phyloP scores from a whole-genome alignment of 1,140 invertebrate species.

The Chionoecetes opilio region DNA sequence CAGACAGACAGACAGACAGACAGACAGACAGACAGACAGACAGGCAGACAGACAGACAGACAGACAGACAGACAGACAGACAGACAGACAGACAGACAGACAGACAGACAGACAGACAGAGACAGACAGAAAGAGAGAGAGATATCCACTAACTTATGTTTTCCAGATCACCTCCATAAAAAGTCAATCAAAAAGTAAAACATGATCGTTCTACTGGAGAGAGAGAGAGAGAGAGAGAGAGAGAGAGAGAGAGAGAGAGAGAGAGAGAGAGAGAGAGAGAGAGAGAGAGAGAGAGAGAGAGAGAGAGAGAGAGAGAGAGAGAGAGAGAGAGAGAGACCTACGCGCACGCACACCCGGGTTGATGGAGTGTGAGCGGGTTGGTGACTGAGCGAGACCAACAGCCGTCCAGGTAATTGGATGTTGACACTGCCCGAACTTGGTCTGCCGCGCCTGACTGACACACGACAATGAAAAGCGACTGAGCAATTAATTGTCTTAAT shows the following conservation, averaged over 20 bases:
- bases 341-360: not conserved
- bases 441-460: not conserved
- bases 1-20: not conserved
- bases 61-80: too few relatives aligned
- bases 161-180: too few relatives aligned
- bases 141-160: too few relatives aligned
- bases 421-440: slow-evolving; percentile 16
- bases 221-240: not conserved
- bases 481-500: slow-evolving; percentile 30
- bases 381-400: not conserved
- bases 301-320: not conserved
- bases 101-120: too few relatives aligned
- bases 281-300: not conserved
- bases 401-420: slow-evolving; percentile 16
- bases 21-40: not conserved
- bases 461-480: slow-evolving; percentile 28
- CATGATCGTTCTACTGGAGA: too few relatives aligned
- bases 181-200: too few relatives aligned
- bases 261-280: not conserved
- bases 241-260: not conserved
- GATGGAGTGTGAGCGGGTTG: not conserved
- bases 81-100: too few relatives aligned
- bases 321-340: not conserved
- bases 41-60: not conserved
- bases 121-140: too few relatives aligned